Base-by-base conservation (phyloP, 2,888 invertebrate genomes). In the Macrosoma leucophasiata region DNA sequence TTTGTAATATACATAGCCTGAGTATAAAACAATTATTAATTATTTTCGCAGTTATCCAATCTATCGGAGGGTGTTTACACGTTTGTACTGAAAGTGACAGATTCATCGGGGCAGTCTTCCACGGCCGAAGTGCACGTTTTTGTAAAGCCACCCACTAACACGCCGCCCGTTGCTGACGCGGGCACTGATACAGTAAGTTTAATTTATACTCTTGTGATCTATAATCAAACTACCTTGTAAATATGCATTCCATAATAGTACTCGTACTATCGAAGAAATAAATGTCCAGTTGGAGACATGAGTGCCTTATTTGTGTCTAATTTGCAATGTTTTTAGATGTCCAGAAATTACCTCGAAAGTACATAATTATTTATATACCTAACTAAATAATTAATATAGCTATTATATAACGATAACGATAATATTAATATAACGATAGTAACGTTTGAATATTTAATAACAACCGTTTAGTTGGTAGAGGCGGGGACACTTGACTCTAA, bases 41-140 rank as follows among this genome's bases (percentile, higher is more conserved):
- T 15, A 6, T 10, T 25, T 5, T 38, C 31, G 2, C 81, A 88
- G 75, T 78, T 97, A 7, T 95, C 95, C 1, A 94, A 97, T 72
- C 85, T 97, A 26, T 95, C 96, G 57, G 94, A 95, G 61, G 97
- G 97, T 24, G 93, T 96, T 81, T 98, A 97, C 67, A 95, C 95
- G 0, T 97, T 97, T 75, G 92, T 93, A 4, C 77, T 97, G 24
- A 95, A 94, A 81, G 97, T 97, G 15, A 96, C 94, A 1, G 97
- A 98, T 59, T 92, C 93, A 31, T 93, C 94, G 1, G 93, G 93
- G 3, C 97, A 97, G 74, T 91, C 90, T 1, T 94, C 94, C 18
- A 90, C 91, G 0, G 95, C 96, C 0, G 91, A 93, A 45, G 95
- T 96, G 0, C 95, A 94, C 59, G 96, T 97, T 2, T 96, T 96